Evolutionary conservation across 2,797 vertebrate genomes (phyloP).

Genomic region (Lacerta viridis): DNA sequence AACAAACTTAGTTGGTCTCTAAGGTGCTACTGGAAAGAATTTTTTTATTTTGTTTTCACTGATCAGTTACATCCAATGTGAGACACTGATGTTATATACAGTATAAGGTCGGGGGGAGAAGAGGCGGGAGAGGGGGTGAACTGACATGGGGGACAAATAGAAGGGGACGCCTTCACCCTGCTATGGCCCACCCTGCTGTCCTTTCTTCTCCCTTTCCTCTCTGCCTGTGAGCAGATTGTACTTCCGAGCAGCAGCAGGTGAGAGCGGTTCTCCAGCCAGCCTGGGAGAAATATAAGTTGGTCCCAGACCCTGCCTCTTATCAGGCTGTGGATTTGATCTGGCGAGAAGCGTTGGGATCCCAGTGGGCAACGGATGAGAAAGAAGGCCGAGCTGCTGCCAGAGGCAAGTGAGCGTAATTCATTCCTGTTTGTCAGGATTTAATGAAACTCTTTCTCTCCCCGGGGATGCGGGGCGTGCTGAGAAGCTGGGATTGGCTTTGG

Average conservation of each 20-base stretch:
- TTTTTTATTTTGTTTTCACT: too few species aligned
- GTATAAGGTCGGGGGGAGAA: too few species aligned
- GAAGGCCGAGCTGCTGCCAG: constrained; percentile 7
- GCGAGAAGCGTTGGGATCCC: background rate
- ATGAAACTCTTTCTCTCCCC: constrained; percentile 46
- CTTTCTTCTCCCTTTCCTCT: too few species aligned
- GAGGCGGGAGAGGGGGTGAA: too few species aligned
- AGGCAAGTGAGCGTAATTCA: constrained; percentile 25
- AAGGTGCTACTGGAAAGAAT: too few species aligned
- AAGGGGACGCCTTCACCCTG: too few species aligned
- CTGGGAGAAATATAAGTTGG: background rate
- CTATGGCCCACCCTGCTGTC: too few species aligned
- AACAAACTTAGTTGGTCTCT: too few species aligned
- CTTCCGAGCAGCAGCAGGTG: background rate
- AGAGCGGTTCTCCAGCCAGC: too few species aligned
- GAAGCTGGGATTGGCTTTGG: constrained; percentile 8
- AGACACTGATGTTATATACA: too few species aligned
- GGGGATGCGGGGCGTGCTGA: constrained; percentile 2
- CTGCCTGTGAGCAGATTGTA: background rate
- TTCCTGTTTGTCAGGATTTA: constrained; percentile 48
- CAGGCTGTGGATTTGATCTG: constrained; percentile 9
- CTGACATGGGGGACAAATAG: too few species aligned
- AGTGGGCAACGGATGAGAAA: background rate
- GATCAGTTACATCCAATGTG: too few species aligned
- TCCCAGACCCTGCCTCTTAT: background rate